Base-by-base conservation (phyloP, 2,797 vertebrate species). In the Clamator glandarius region DNA sequence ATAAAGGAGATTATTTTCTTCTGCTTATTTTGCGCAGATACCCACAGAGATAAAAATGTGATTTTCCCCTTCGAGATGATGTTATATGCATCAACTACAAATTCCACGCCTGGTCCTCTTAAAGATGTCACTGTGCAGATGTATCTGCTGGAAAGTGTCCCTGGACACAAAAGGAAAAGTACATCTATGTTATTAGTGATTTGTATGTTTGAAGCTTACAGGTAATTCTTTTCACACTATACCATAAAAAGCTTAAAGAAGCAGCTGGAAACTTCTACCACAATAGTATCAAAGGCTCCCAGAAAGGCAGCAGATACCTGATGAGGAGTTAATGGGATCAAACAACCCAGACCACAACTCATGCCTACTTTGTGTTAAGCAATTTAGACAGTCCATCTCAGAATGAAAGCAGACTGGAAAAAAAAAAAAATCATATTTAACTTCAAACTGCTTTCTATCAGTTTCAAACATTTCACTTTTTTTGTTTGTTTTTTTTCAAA, bases 111-210 rank as follows among this genome's bases (percentile, higher is more conserved):
- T 48, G 23, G 24, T 41, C 73, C 31, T 80, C 42, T 52, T 35
- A 15, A n/a, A 84, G 58, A 5, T 3, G 6, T 51, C 67, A 52
- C 39, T 51, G n/a, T 11, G 42, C 18, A 15, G 42, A 44, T 7
- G 15, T 44, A 18, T 3, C 72, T 79, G 59, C 19, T 41, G 52
- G 26, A 46, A 44, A 35, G 25, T 24, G 55, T 25, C 21, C 16
- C 25, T 6, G 4, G 46, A 46, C 78, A 82, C 26, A 54, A 13
- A 50, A 33, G 4, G 15, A 12, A 26, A 80, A 64, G 9, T 3
- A 26, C 0, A 0, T 1, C 20, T 15, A 1, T 5, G 10, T 5
- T 54, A 72, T 7, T 6, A n/a, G n/a, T 1, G 3, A 78, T 80
- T 36, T 42, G 0, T n/a, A 33, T 3, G 3, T 72, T 39, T 55